Base-by-base conservation (phyloP, 2,113 vertebrate species). In the Etia nguti region DNA sequence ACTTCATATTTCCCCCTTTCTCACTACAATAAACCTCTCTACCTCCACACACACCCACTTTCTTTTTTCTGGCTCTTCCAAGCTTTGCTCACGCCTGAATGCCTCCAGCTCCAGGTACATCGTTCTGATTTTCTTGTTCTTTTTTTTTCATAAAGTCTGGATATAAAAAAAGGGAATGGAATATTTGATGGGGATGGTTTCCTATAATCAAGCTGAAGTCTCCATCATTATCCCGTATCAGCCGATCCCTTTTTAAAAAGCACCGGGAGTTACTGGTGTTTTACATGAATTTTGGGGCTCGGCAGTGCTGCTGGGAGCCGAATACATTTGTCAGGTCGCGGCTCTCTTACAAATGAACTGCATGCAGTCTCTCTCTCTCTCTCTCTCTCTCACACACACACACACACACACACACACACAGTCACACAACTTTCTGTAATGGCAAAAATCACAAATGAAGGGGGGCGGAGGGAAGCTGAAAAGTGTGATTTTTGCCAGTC, bases 171-270 rank as follows among this genome's bases (percentile, higher is more conserved):
- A 91, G 83, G 88, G 88, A 95, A 92, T 90, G 86, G 92, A 94
- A 94, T 94, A 95, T 93, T 91, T 94, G 92, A 95, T 94, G 89
- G 93, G 87, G 90, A 92, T 92, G 93, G 89, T 86, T 87, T 92
- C 89, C 93, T 80, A 92, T 95, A 95, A 95, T 95, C 92, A 94
- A 91, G 88, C 86, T 89, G 86, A 93, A 95, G 95, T 95, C 94
- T 96, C 90, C 88, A 84, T 95, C 93, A 96, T 96, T 95, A 96
- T 96, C 93, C 93, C 50, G 87, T 92, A 94, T 94, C 92, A 93
- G 93, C 93, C 93, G 82, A 80, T 92, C 86, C 94, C 90, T 94
- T 94, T 95, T 91, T 84, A 93, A 93, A 96, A 95, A 94, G 92
- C 91, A 91, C 83, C 10, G 20, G 89, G 91, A 94, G 86, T 94